A percentile compares a stretch with the other conserved stretches of the same genome.
phyloP scores from a whole-genome alignment of 2,113 vertebrate genomes.

The Dromas ardeola region DNA sequence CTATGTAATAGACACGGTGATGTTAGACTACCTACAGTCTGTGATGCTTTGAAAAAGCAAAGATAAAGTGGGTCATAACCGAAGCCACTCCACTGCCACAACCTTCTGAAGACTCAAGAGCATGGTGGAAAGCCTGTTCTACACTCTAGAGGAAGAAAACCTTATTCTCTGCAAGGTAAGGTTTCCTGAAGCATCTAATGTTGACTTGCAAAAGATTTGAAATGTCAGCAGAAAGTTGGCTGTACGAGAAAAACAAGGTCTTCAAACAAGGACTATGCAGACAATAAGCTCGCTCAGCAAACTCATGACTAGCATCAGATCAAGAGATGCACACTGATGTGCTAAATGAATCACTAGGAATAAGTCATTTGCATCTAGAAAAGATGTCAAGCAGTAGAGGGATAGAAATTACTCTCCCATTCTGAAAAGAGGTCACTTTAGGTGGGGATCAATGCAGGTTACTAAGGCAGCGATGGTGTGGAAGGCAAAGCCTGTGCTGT shows the following conservation, averaged over 20 bases:
- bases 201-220: not conserved
- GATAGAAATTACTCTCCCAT: not conserved
- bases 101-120: not conserved
- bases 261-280: not conserved
- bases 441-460: not conserved
- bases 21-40: not conserved
- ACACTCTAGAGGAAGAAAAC: not conserved
- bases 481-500: not conserved
- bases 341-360: not conserved
- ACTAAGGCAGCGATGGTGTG: not conserved
- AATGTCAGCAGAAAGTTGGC: not conserved
- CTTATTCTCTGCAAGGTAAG: not conserved
- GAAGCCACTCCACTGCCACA: not conserved
- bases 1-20: not conserved
- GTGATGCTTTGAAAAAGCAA: not conserved
- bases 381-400: not conserved
- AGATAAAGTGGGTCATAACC: not conserved
- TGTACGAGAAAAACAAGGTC: not conserved
- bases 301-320: not conserved
- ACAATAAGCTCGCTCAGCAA: not conserved
- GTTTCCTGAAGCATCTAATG: not conserved
- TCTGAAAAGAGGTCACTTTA: not conserved
- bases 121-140: not conserved
- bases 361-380: not conserved
- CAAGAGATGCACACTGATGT: fast-evolving